Conservation (phyloP, 92 coral and sea anemone genomes). For the Palythoa grandis region DNA sequence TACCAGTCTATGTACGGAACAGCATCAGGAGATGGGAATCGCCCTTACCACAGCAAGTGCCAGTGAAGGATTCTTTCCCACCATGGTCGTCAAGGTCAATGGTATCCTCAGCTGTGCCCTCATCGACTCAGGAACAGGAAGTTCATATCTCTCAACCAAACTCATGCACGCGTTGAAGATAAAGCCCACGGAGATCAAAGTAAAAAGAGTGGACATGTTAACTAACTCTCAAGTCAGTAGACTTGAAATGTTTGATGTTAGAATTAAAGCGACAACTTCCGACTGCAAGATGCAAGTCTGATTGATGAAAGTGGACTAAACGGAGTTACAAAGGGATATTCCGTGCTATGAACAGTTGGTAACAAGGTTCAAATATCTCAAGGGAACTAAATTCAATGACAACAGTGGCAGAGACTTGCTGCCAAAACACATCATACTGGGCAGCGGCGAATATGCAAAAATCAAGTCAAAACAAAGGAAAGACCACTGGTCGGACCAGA, state of each 20-base stretch:
- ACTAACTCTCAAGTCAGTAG: background rate
- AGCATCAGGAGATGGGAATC: background rate
- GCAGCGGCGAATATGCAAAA: conserved; percentile 14
- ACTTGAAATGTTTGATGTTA: background rate
- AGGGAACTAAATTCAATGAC: background rate
- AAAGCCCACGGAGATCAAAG: background rate
- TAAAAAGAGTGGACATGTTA: background rate
- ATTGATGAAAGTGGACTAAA: background rate
- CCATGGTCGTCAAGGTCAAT: background rate
- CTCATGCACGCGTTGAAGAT: background rate
- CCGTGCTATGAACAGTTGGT: background rate
- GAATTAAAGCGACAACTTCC: background rate
- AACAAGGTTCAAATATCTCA: background rate
- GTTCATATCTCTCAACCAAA: conserved; percentile 14
- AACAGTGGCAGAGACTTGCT: background rate
- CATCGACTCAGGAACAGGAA: conserved; percentile 20
- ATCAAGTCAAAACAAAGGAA: background rate
- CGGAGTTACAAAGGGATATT: background rate
- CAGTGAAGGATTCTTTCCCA: conserved; percentile 3
- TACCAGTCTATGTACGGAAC: background rate
- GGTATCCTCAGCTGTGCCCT: background rate
- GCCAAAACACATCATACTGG: background rate
- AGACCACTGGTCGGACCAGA: conserved; percentile 12
- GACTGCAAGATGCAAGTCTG: background rate
- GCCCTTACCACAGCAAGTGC: background rate